These are phyloP conservation scores for Plebejus argus DNA, from an alignment of 2,888 invertebrate species.

Conservation along the genomic window DNA sequence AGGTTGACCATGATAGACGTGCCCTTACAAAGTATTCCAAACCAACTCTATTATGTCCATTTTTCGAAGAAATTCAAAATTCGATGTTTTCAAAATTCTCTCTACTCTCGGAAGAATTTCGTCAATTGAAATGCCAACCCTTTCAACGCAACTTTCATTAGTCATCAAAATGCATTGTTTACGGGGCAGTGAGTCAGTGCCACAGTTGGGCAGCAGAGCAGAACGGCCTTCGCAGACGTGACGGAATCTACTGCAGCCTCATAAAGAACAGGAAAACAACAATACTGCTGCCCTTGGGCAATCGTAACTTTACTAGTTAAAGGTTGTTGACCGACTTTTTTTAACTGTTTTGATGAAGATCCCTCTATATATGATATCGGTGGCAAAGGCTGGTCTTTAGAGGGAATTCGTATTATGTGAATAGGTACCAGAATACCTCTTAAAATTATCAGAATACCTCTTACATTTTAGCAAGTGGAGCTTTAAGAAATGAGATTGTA, in stretches of 20 bases:
- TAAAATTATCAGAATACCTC: too few relatives aligned
- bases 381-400: too few relatives aligned
- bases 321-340: not conserved
- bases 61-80: too few relatives aligned
- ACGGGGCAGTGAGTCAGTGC: slow-evolving; percentile 22
- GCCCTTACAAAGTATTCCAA: too few relatives aligned
- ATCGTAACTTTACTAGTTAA: not conserved
- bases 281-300: not conserved
- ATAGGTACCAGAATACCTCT: too few relatives aligned
- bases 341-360: not conserved
- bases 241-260: not conserved
- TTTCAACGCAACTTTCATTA: not conserved
- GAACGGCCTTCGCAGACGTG: slow-evolving; percentile 32
- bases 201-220: slow-evolving; percentile 17
- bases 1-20: too few relatives aligned
- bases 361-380: not conserved
- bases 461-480: too few relatives aligned
- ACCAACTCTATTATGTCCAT: too few relatives aligned
- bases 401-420: too few relatives aligned
- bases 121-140: not conserved
- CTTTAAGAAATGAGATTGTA: too few relatives aligned
- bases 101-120: not conserved
- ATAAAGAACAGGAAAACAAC: slow-evolving; percentile 18
- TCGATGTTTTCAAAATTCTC: too few relatives aligned
- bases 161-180: slow-evolving; percentile 15